These are phyloP conservation scores for Schizothorax lantsangensis DNA, from an alignment of 2,797 vertebrate species.

Conservation along the genomic window DNA sequence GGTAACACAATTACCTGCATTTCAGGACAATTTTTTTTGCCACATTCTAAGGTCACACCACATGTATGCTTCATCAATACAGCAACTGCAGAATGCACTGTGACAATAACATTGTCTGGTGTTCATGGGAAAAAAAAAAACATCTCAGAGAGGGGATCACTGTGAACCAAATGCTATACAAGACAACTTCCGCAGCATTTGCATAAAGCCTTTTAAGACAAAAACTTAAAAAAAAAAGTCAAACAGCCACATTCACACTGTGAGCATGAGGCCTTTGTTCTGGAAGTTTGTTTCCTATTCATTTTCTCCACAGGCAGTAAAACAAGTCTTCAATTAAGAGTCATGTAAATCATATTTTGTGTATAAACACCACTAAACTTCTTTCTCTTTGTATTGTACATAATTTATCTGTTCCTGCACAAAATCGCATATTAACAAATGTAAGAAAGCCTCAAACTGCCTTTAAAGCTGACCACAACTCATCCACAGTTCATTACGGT, in stretches of 20 bases:
- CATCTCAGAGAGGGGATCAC: not conserved
- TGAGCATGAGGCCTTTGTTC: not conserved
- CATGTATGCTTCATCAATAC: not conserved
- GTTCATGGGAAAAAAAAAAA: not conserved
- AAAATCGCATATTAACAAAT: not conserved
- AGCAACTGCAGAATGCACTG: not conserved
- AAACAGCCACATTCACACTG: not conserved
- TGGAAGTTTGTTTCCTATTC: not conserved
- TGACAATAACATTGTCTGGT: not conserved
- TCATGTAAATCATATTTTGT: not conserved
- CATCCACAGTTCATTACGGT: not conserved
- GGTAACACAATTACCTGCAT: not conserved
- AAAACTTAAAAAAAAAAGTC: not conserved
- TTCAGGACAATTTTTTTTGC: not conserved
- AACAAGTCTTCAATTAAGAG: not conserved
- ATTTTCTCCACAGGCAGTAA: slow-evolving; percentile 1
- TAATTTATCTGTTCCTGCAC: not conserved
- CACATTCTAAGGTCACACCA: not conserved
- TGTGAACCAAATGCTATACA: not conserved
- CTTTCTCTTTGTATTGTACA: not conserved
- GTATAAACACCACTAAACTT: not conserved
- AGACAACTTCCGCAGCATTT: not conserved
- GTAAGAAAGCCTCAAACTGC: not conserved
- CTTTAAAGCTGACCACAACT: not conserved
- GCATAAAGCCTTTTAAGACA: not conserved